A percentile compares a stretch with the other conserved stretches of the same genome.
Conservation (phyloP, 2,113 vertebrate species). For the Ceuthmochares aereus region DNA sequence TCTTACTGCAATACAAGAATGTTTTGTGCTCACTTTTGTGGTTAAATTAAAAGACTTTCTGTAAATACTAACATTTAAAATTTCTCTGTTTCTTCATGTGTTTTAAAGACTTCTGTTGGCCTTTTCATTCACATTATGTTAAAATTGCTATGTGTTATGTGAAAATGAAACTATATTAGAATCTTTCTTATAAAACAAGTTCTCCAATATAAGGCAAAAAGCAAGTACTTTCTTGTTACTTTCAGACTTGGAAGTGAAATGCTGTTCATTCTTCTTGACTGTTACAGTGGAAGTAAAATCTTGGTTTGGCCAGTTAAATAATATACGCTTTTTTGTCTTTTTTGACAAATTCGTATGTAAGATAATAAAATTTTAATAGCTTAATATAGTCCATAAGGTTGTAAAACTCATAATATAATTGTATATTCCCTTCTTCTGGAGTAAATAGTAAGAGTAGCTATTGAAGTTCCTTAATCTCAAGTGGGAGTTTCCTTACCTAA, state of each 20-base stretch:
- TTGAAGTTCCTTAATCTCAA: neutral
- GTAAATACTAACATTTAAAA: neutral
- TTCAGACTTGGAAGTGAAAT: neutral
- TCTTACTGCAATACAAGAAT: neutral
- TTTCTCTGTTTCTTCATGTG: neutral
- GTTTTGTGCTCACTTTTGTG: neutral
- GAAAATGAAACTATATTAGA: neutral
- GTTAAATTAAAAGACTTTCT: neutral
- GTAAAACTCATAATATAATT: neutral
- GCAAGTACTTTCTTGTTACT: neutral
- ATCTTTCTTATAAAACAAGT: neutral
- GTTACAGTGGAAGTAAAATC: neutral
- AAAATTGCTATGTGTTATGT: neutral
- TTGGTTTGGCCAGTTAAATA: neutral
- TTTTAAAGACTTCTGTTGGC: neutral
- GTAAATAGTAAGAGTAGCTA: neutral
- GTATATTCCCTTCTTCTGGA: neutral
- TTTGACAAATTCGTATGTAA: neutral
- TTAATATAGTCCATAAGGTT: neutral
- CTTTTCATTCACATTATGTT: neutral
- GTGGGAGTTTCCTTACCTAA: neutral
- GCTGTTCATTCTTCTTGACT: neutral
- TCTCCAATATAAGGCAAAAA: neutral
- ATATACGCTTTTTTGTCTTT: no score
- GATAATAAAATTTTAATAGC: neutral